Evolutionary conservation across 2,797 vertebrate genomes (phyloP), one percentile per base, ranked within the genome.

Genomic region (Petrocephalus sullivani): DNA sequence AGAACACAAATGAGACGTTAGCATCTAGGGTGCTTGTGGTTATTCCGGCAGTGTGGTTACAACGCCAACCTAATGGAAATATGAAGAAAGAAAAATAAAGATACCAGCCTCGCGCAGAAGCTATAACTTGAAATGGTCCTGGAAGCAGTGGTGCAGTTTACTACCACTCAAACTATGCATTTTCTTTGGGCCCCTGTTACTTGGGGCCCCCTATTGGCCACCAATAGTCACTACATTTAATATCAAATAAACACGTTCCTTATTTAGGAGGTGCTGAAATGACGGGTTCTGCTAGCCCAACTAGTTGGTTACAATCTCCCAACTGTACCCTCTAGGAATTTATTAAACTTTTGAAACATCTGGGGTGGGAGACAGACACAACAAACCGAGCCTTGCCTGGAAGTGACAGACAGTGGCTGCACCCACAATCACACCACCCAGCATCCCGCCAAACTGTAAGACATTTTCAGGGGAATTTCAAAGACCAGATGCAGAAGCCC

Each of bases 1-100:
- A 81, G 75, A 49, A 81, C 75, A 81, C 41, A 81, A 81, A 49
- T 81, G 75, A 81, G 19, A 81, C 41, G 19, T 49, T 81, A 81
- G 41, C 6, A 49, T 81, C 41, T 49, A 81, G 16, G 8, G 33
- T 71, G 67, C 67, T 81, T 81, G 16, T 49, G 19, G 19, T 78
- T 78, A 49, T 46, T 46, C 37, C 19, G n/a, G 41, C 37, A 46
- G 14, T 0, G 6, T 78, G 71, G 37, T 81, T 49, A 49, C 71
- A 46, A 78, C 46, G 14, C 71, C n/a, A 46, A 78, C 37, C 19
- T 19, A 49, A 49, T 81, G 75, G 37, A 71, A 81, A 21, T 49
- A 49, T 81, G 41, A 49, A 49, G 41, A 49, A 49, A 49, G 41
- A 49, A 49, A 71, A 19, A 71, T 10, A 33, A 33, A 71, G 10